A percentile compares a stretch with the other conserved stretches of the same genome.
phyloP scores from a whole-genome alignment of 2,113 vertebrate genomes.

The Podocnemis expansa region DNA sequence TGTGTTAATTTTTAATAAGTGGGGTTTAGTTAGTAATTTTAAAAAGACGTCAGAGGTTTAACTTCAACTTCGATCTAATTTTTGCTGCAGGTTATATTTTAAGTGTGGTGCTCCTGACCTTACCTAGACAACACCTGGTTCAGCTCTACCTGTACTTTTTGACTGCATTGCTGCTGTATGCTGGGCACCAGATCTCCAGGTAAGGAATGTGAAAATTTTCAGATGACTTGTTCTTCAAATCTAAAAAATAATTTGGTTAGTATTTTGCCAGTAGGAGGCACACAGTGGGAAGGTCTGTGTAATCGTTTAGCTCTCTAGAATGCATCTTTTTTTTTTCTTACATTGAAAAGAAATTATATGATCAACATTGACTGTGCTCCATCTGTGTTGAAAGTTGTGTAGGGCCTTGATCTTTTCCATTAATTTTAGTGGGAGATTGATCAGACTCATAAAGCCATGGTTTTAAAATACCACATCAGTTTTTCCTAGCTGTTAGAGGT shows the following conservation, averaged over 20 bases:
- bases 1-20: not conserved
- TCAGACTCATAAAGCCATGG: not conserved
- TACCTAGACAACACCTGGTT: constrained; percentile 96
- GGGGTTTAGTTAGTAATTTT: not conserved
- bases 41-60: not conserved
- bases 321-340: not conserved
- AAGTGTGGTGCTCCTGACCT: constrained; percentile 94
- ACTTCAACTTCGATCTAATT: constrained; percentile 13
- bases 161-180: constrained; percentile 93
- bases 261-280: not conserved
- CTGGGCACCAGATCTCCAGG: constrained; percentile 98
- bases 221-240: not conserved
- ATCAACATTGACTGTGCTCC: not conserved
- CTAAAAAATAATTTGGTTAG: not conserved
- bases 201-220: constrained; percentile 65
- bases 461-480: not conserved
- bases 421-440: not conserved
- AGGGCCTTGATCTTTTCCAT: not conserved
- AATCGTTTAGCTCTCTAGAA: not conserved
- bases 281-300: not conserved
- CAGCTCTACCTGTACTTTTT: constrained; percentile 96
- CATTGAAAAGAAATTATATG: not conserved
- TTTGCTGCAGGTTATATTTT: constrained; percentile 92
- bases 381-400: not conserved
- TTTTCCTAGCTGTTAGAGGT: not conserved